These are phyloP conservation scores for Polypterus bichir DNA, from an alignment of 2,113 vertebrate species.

Conservation along the genomic window DNA sequence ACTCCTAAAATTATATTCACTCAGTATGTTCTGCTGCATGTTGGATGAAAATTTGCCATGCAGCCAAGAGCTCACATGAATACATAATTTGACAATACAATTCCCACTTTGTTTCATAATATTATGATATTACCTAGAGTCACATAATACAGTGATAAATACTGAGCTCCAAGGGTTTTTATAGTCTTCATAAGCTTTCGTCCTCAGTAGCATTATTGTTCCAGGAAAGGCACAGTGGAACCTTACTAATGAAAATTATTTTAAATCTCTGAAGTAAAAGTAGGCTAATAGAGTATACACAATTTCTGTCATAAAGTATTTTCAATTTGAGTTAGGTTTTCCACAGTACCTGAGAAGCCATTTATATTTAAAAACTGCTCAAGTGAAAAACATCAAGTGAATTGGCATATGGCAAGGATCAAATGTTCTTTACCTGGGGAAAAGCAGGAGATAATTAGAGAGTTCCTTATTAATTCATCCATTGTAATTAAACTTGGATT, in stretches of 20 bases:
- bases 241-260: background rate
- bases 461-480: conserved; percentile 22
- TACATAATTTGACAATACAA: no score
- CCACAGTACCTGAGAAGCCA: conserved; percentile 3
- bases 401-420: conserved; percentile 22
- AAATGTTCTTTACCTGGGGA: conserved; percentile 16
- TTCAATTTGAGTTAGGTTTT: conserved; percentile 2
- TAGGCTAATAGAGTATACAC: background rate
- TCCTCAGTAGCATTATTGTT: no score
- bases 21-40: no score
- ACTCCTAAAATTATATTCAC: no score
- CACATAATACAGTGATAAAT: no score
- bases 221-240: background rate
- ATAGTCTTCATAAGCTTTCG: no score
- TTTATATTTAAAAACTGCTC: conserved; percentile 23
- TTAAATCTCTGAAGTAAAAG: background rate
- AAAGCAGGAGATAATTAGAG: conserved; percentile 7
- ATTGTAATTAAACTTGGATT: conserved; percentile 23
- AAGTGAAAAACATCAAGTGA: conserved; percentile 22
- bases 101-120: no score
- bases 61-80: no score
- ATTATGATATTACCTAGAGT: no score
- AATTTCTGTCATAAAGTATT: conserved; percentile 3
- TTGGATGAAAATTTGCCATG: no score
- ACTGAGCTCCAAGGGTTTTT: no score